These are phyloP conservation scores for Ranitomeya imitator DNA, from an alignment of 2,113 vertebrate genomes.

Conservation along the genomic window DNA sequence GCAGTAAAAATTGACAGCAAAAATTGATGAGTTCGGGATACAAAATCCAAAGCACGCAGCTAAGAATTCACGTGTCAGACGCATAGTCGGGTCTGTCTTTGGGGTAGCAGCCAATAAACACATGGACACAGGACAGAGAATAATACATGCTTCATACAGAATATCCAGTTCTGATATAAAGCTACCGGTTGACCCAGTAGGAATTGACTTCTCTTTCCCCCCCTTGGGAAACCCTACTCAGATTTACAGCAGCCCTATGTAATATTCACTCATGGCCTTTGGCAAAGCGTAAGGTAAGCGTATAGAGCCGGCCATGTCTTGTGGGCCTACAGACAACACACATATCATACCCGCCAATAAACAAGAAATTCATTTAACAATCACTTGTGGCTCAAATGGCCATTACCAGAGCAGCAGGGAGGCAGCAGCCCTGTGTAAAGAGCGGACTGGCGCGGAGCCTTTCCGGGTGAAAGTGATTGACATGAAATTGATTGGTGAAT, in stretches of 20 bases:
- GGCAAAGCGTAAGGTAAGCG: neutral
- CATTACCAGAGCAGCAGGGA: slow-evolving; percentile 16
- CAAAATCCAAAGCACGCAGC: too few species aligned
- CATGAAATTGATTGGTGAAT: slow-evolving; percentile 1
- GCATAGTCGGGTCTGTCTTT: neutral
- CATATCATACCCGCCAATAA: neutral
- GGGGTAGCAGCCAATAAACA: neutral
- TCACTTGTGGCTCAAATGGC: slow-evolving; percentile 21
- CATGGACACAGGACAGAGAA: neutral
- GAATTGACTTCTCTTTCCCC: neutral
- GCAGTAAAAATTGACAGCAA: too few species aligned
- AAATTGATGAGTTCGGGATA: too few species aligned
- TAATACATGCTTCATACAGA: neutral
- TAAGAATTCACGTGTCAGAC: too few species aligned
- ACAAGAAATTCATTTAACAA: neutral
- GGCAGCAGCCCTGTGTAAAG: neutral
- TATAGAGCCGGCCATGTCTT: neutral
- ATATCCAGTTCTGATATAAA: neutral
- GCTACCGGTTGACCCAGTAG: neutral
- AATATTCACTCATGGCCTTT: neutral
- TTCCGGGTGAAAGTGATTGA: neutral
- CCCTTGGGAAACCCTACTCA: neutral
- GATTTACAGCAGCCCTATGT: neutral
- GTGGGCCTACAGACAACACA: neutral
- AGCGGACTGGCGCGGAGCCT: neutral